A percentile compares a stretch with the other conserved stretches of the same genome.
These are phyloP conservation scores for Turnix velox DNA, from an alignment of 2,113 vertebrate species.

Conservation along the genomic window DNA sequence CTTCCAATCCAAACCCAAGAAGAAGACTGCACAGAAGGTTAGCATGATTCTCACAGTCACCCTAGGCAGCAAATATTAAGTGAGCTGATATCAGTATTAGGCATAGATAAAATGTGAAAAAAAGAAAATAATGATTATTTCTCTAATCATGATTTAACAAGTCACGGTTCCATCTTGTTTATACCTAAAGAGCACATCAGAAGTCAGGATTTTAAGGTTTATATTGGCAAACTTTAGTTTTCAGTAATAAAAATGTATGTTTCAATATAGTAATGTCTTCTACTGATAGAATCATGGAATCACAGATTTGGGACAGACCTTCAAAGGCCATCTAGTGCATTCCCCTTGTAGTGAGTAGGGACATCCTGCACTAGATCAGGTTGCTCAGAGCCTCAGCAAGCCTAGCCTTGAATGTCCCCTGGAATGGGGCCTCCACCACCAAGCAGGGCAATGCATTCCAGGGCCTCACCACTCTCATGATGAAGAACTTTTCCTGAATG, in stretches of 20 bases:
- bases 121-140: neutral
- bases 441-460: no score
- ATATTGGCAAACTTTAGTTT: neutral
- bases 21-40: constrained; percentile 93
- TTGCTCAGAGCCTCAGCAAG: no score
- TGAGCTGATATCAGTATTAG: neutral
- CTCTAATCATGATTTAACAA: neutral
- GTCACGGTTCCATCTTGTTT: neutral
- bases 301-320: no score
- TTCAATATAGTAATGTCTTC: neutral
- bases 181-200: neutral
- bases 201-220: neutral
- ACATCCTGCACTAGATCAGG: no score
- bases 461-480: no score
- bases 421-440: no score
- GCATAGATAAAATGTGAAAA: neutral
- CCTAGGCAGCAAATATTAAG: constrained; percentile 68
- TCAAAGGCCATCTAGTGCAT: no score
- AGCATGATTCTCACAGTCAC: constrained; percentile 97
- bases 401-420: no score
- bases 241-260: neutral
- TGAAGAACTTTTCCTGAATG: no score
- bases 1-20: constrained; percentile 91
- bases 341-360: no score
- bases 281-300: neutral